Evolutionary conservation across 2,113 vertebrate species (phyloP).

Genomic region (Perccottus glenii): DNA sequence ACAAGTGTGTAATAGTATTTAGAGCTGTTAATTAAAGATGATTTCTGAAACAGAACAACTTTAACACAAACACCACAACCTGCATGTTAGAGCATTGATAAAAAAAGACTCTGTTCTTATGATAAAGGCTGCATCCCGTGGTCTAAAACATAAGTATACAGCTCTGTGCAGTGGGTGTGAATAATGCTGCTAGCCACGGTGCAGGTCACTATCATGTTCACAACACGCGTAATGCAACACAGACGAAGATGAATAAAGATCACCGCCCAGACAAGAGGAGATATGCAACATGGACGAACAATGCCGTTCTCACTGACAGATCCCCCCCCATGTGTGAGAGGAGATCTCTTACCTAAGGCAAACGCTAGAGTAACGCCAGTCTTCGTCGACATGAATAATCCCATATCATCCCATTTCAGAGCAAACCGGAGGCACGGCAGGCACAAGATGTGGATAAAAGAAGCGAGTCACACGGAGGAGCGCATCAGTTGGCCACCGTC

Average conservation of each 20-base stretch:
- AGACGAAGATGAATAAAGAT: conserved; percentile 40
- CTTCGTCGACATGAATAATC: conserved; percentile 71
- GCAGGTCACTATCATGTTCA: conserved; percentile 25
- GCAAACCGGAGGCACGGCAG: conserved; percentile 55
- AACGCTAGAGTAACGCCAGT: conserved; percentile 62
- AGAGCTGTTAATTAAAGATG: too few relatives aligned
- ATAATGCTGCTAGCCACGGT: conserved; percentile 28
- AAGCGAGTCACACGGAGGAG: conserved; percentile 36
- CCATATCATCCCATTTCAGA: conserved; percentile 78
- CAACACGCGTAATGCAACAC: conserved; percentile 14
- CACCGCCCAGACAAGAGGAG: neutral
- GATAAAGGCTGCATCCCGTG: conserved; percentile 5
- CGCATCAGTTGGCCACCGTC: conserved; percentile 39
- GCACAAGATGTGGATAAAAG: conserved; percentile 5
- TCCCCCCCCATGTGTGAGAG: neutral
- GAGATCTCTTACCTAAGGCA: conserved; percentile 63
- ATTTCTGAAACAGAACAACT: neutral
- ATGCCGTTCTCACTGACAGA: neutral
- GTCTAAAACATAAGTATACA: conserved; percentile 22
- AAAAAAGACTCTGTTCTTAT: neutral
- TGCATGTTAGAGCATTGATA: neutral
- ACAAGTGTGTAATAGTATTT: too few relatives aligned
- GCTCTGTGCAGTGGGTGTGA: conserved; percentile 10
- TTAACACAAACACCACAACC: neutral
- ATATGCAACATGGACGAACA: neutral